Evolutionary conservation across 2,888 invertebrate genomes (phyloP), one percentile per base, ranked within the genome.

Genomic region (Ryuthela nishihirai): DNA sequence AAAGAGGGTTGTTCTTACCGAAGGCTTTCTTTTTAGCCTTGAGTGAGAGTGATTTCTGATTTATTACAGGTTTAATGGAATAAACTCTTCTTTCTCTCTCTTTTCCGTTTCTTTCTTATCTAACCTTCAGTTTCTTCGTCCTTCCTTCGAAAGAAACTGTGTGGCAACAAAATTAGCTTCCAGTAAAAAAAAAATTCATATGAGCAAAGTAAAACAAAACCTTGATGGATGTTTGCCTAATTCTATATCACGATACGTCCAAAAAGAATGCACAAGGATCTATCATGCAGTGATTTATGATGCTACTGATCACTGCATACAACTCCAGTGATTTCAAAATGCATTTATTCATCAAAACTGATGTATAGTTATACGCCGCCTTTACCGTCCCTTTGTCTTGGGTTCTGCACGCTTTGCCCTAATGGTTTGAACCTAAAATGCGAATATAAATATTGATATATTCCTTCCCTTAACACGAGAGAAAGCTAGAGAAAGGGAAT

Each of bases 41-140:
- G 32, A 56, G 50, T 24, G 45, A 52, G 52, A 58, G 46, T 46
- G 50, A 58, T 58, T 58, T 46, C 56, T 58, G 56, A 58, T 58
- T 58, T 58, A 52, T 58, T 52, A 42, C 56, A 50, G 52, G 56
- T 58, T 52, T 50, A 58, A 58, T 58, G 45, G 56, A 56, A 56
- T 58, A 58, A 58, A 36, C 43, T 41, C 25, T n/a, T 39, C 26
- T 6, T 32, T 41, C 18, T 56, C 35, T 50, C 38, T 58, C 46
- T 58, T 52, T 58, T 35, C 48, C 50, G 29, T 34, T 44, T n/a
- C 35, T 23, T 32, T n/a, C 23, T 17, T n/a, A n/a, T n/a, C n/a
- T n/a, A n/a, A n/a, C n/a, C n/a, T n/a, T n/a, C n/a, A n/a, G n/a
- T n/a, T n/a, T n/a, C n/a, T 23, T 26, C n/a, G 18, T 48, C 9